phyloP scores from a whole-genome alignment of 2,888 invertebrate genomes.

The Dendrolimus houi region DNA sequence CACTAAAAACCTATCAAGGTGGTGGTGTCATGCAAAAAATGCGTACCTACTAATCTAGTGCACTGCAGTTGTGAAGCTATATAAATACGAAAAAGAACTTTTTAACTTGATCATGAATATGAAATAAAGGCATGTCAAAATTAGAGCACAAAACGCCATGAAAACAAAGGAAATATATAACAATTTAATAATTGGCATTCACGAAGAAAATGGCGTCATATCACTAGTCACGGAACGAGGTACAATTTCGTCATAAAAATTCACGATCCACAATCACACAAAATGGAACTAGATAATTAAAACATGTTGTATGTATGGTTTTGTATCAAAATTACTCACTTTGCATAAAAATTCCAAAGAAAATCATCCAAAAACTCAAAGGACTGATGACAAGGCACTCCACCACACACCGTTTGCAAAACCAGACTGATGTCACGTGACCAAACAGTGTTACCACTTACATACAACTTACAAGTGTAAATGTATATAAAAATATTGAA shows the following conservation, averaged over 20 bases:
- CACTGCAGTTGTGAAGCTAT: constrained; percentile 5
- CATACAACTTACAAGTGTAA: background rate
- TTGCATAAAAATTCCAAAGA: constrained; percentile 74
- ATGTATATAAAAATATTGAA: too few species aligned
- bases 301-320: constrained; percentile 44
- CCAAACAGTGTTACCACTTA: constrained; percentile 26
- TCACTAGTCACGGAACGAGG: constrained; percentile 75
- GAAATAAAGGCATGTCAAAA: too few species aligned
- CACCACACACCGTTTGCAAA: constrained; percentile 77
- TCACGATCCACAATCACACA: constrained; percentile 50
- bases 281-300: constrained; percentile 42
- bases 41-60: constrained; percentile 37
- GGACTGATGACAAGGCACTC: constrained; percentile 77
- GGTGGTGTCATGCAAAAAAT: constrained; percentile 64
- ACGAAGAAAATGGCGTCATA: constrained; percentile 78
- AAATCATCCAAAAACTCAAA: constrained; percentile 75
- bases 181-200: constrained; percentile 74
- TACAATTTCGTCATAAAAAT: constrained; percentile 68
- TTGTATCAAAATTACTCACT: constrained; percentile 67
- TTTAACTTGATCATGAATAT: too few species aligned
- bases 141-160: constrained; percentile 7
- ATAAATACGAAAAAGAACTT: too few species aligned
- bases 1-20: constrained; percentile 48
- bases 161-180: constrained; percentile 62
- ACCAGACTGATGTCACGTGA: constrained; percentile 61